Base-by-base conservation (phyloP, 2,888 invertebrate genomes). In the Melanophora roralis region DNA sequence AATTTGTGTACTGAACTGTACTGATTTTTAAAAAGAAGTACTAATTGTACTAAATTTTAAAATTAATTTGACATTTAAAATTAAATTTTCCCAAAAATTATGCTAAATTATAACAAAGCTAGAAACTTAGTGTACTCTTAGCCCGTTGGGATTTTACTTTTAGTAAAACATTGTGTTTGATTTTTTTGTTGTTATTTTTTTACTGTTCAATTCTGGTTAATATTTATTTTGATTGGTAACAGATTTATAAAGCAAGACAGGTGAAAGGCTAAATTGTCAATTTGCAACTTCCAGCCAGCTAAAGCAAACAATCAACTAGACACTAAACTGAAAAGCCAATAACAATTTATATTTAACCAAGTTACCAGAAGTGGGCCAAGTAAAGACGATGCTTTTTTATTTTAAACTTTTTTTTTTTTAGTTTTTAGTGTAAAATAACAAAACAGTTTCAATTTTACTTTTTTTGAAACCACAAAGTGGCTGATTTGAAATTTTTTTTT, bases 251-350 rank as follows among this genome's bases (percentile, higher is more conserved):
- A 68, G 83, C 87, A 85, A 85, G 88, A 88, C 88, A 87, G 88
- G 88, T 88, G 88, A 88, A 88, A 88, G 88, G 88, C 88, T 88
- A 87, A 88, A 88, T 88, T 88, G 87, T 88, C 87, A 87, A 87
- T 88, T 88, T 87, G 86, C 87, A 86, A 85, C 67, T 64, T 53
- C 55, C 11, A 45, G 51, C 32, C n/a, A 38, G 9, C 34, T 6
- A 57, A 43, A 23, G 34, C 11, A 60, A 16, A 34, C 45, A 62
- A 55, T 6, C 27, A 57, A 64, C 34, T 36, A 40, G 6, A 27
- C 6, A 27, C 6, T 6, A 6, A 27, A 27, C 27, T 27, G 6
- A 27, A 27, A 32, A 68, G 32, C 64, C 64, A 65, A 55, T 64
- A 65, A 55, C 69, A 65, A 74, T 51, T 67, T 59, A 27, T 43